Conservation (phyloP, 2,797 vertebrate genomes). For the Pseudomugil gertrudae region DNA sequence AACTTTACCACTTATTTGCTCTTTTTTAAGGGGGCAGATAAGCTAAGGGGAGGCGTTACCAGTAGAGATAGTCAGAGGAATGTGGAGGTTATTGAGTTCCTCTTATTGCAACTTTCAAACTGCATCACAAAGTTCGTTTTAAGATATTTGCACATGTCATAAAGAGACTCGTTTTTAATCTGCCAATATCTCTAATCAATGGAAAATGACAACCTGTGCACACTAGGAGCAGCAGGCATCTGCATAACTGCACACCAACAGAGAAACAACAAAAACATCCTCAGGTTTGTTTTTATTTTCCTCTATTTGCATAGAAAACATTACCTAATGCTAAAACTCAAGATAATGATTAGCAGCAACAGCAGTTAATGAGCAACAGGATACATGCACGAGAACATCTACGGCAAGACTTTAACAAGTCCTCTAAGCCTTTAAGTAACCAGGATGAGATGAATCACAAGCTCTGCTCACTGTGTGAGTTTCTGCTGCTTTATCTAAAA, state of each 20-base stretch:
- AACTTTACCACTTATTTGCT: background rate
- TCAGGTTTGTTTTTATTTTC: background rate
- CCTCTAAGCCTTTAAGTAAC: conserved; percentile 11
- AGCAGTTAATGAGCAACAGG: conserved; percentile 68
- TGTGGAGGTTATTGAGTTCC: background rate
- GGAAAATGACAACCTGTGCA: background rate
- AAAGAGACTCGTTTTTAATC: background rate
- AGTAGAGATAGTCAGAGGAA: background rate
- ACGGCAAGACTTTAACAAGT: conserved; percentile 48
- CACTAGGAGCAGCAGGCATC: too few species aligned
- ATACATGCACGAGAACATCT: conserved; percentile 37
- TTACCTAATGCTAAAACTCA: conserved; percentile 17
- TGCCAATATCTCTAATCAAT: background rate
- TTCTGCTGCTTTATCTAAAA: conserved; percentile 11
- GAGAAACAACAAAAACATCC: too few species aligned
- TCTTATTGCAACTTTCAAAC: background rate
- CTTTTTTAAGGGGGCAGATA: background rate
- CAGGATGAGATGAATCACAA: conserved; percentile 6
- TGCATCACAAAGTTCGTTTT: background rate
- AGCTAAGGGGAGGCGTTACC: background rate
- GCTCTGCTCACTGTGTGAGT: background rate
- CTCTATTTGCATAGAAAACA: background rate
- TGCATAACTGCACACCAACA: background rate
- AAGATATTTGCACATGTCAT: background rate
- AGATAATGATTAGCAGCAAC: conserved; percentile 59